Conservation (phyloP, 2,113 vertebrate species). For the Tor tambroides region DNA sequence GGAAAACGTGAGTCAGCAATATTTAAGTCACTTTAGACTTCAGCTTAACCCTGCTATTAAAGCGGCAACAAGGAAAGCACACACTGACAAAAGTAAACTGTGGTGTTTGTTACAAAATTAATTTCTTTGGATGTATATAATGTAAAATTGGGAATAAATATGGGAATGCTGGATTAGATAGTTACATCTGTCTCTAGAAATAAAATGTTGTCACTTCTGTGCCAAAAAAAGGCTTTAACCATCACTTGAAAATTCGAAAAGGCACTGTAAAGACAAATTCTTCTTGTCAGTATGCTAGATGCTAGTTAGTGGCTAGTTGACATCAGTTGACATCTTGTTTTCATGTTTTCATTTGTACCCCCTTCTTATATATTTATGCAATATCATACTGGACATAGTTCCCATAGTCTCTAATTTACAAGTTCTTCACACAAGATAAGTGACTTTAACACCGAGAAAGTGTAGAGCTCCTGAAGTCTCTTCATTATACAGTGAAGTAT, state of each 20-base stretch:
- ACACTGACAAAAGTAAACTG: not conserved
- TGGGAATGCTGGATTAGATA: too few relatives aligned
- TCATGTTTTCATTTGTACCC: not conserved
- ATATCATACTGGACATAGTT: not conserved
- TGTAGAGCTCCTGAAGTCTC: slow-evolving; percentile 18
- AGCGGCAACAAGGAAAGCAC: not conserved
- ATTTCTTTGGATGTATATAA: not conserved
- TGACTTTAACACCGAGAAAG: slow-evolving; percentile 18
- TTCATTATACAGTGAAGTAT: not conserved
- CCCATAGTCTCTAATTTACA: not conserved
- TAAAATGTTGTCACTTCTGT: not conserved
- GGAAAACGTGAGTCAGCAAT: not conserved
- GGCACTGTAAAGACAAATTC: not conserved
- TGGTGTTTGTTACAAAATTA: not conserved
- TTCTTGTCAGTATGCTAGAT: not conserved
- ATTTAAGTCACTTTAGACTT: slow-evolving; percentile 1
- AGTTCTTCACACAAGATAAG: not conserved
- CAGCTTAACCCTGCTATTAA: not conserved
- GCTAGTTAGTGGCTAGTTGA: not conserved
- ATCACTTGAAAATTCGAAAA: not conserved
- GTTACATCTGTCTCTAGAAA: too few relatives aligned
- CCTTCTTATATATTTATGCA: not conserved
- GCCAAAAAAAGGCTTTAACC: not conserved
- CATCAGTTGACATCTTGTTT: not conserved
- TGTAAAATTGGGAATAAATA: not conserved